Percentiles rank a stretch among this genome's conserved stretches.
phyloP scores from a whole-genome alignment of 2,797 vertebrate genomes.

The Galaxias olidus region DNA sequence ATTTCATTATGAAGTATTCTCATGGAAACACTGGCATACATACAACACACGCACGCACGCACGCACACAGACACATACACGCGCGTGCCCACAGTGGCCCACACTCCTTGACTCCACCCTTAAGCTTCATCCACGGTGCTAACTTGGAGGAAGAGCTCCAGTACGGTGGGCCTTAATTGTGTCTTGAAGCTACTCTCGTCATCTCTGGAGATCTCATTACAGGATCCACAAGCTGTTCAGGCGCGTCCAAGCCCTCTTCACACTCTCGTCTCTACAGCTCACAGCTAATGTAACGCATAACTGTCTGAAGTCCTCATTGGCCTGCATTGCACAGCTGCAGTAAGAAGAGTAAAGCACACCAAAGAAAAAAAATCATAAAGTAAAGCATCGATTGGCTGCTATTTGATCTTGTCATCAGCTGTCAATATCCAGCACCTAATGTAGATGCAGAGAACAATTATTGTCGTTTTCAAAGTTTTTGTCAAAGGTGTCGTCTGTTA shows the following conservation, averaged over 20 bases:
- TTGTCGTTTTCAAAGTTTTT: no score
- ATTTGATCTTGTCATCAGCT: no score
- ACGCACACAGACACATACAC: background rate
- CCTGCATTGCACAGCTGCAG: slow-evolving; percentile 41
- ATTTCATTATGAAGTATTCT: no score
- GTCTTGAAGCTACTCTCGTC: slow-evolving; percentile 72
- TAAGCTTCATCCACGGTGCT: slow-evolving; percentile 33
- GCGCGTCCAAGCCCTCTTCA: slow-evolving; percentile 50
- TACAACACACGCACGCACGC: background rate
- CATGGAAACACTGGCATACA: no score
- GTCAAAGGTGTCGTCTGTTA: no score
- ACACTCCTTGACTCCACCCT: slow-evolving; percentile 35
- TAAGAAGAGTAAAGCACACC: no score
- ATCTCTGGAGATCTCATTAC: slow-evolving; percentile 83
- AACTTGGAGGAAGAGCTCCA: slow-evolving; percentile 57
- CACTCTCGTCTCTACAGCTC: slow-evolving; percentile 62
- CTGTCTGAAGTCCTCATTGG: slow-evolving; percentile 47
- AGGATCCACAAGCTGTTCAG: slow-evolving; percentile 76
- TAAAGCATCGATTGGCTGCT: no score
- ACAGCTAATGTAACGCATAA: slow-evolving; percentile 51
- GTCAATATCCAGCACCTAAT: no score
- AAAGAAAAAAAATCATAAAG: no score
- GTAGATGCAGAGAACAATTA: no score
- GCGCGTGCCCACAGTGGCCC: slow-evolving; percentile 18
- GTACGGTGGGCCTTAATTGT: slow-evolving; percentile 71